Evolutionary conservation across 2,113 vertebrate species (phyloP).

Genomic region (Tetrao urogallus): DNA sequence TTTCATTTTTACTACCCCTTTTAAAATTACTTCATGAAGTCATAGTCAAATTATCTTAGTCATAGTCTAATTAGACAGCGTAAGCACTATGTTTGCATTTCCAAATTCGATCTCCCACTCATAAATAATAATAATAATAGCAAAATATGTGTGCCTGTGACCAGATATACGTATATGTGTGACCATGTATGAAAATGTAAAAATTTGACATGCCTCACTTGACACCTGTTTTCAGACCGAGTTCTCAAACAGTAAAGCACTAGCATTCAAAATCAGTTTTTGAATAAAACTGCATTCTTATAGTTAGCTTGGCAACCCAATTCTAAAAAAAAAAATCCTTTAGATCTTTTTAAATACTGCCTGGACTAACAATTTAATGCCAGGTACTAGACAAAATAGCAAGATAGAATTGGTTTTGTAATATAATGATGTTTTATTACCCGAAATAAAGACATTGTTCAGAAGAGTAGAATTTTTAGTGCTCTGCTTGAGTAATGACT

Average conservation of each 20-base stretch:
- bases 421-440: neutral
- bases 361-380: neutral
- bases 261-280: neutral
- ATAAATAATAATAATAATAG: conserved; percentile 9
- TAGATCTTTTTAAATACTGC: neutral
- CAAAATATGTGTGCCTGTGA: conserved; percentile 29
- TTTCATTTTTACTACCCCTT: neutral
- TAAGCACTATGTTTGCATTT: conserved; percentile 40
- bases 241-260: conserved; percentile 13
- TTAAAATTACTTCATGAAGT: conserved; percentile 32
- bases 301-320: neutral
- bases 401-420: neutral
- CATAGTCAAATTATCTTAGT: conserved; percentile 51
- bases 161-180: conserved; percentile 25
- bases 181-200: conserved; percentile 22
- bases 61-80: conserved; percentile 41
- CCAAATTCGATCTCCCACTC: conserved; percentile 29
- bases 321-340: neutral
- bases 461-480: neutral
- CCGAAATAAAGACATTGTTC: neutral
- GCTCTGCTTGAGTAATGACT: neutral
- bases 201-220: conserved; percentile 27
- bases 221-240: neutral
- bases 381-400: neutral
- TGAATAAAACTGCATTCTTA: neutral